Conservation (phyloP, 2,888 invertebrate species). For the Amblyteles armatorius region DNA sequence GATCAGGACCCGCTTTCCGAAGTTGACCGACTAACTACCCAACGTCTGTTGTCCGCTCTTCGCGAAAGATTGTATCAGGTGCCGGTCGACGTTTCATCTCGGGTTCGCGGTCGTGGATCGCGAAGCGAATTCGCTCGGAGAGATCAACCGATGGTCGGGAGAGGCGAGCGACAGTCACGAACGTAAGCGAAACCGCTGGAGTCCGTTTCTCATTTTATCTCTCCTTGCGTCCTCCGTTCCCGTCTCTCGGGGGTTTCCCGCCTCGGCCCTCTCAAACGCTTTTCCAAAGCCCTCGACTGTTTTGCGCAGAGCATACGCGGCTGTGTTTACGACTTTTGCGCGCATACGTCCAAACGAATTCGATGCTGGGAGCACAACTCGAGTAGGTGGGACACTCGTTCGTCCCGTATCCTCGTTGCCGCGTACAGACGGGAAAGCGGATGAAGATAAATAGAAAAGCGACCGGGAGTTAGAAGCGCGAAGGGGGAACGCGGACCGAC, state of each 20-base stretch:
- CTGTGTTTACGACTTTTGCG: conserved; percentile 43
- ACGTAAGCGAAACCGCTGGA: neutral
- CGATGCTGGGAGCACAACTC: neutral
- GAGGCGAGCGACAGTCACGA: neutral
- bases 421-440: conserved; percentile 32
- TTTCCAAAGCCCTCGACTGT: conserved; percentile 25
- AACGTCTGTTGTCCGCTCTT: neutral
- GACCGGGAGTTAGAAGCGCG: conserved; percentile 5
- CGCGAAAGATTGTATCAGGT: neutral
- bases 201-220: conserved; percentile 6
- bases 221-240: neutral
- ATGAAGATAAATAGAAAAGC: conserved; percentile 62
- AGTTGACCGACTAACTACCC: no score
- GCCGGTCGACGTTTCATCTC: neutral
- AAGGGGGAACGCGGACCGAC: conserved; percentile 13
- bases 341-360: conserved; percentile 12
- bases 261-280: conserved; percentile 20
- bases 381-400: conserved; percentile 9
- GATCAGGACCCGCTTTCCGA: no score
- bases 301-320: neutral
- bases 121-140: neutral
- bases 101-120: neutral
- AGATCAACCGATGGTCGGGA: neutral
- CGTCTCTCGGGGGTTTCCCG: neutral
- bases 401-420: conserved; percentile 25